Conservation (phyloP, 2,888 invertebrate species). For the Camptogramma bilineatum region DNA sequence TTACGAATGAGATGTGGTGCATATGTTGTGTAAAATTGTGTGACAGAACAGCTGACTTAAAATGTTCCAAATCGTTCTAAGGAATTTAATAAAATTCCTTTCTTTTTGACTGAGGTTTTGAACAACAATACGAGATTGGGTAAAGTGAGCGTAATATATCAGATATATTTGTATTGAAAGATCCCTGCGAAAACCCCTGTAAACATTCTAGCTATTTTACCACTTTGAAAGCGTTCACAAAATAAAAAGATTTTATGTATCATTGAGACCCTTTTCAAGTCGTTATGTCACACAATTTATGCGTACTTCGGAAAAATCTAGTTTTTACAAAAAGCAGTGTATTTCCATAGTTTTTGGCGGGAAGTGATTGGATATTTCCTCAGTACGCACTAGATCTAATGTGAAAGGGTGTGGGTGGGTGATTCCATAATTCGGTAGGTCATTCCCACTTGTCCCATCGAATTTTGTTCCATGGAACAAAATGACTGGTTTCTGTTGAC, state of each 20-base stretch:
- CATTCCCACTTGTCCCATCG: slow-evolving; percentile 1
- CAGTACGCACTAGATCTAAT: slow-evolving; percentile 10
- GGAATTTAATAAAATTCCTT: too few species aligned
- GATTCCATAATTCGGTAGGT: not conserved
- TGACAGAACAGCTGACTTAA: slow-evolving; percentile 14
- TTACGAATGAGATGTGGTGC: not conserved
- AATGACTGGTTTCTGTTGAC: not conserved
- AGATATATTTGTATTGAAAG: not conserved
- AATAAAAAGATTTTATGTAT: not conserved
- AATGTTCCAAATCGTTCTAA: not conserved
- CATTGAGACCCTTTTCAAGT: not conserved
- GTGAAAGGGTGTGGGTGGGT: slow-evolving; percentile 1
- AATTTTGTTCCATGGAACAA: not conserved
- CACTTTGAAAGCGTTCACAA: not conserved
- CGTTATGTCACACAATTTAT: slow-evolving; percentile 24
- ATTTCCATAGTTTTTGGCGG: not conserved
- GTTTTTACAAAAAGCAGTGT: not conserved
- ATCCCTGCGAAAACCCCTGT: not conserved
- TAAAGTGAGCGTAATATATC: not conserved
- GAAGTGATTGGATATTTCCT: not conserved
- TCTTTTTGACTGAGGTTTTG: too few species aligned
- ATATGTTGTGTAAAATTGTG: slow-evolving; percentile 1
- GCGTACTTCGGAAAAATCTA: slow-evolving; percentile 5
- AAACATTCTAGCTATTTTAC: not conserved
- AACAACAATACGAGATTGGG: too few species aligned